Evolutionary conservation across 1,140 invertebrate genomes (phyloP).

Genomic region (Zaprionus africanus): DNA sequence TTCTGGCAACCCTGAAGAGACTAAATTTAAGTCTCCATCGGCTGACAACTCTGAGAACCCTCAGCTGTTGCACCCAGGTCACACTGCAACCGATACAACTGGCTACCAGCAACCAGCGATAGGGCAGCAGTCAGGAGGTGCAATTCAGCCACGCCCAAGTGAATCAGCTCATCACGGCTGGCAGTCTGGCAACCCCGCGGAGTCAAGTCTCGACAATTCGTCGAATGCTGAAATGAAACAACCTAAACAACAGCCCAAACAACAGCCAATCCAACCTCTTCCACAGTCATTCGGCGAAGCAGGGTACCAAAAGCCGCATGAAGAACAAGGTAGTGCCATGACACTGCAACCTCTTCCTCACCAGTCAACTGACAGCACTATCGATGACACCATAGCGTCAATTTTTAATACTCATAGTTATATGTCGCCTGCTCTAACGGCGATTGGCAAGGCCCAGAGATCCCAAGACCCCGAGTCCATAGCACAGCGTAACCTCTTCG

Average conservation of each 20-base stretch:
- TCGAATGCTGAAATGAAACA: not conserved
- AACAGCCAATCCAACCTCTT: not conserved
- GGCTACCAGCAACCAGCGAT: not conserved
- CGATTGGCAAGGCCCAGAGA: not conserved
- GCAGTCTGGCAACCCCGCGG: not conserved
- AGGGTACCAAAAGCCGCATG: not conserved
- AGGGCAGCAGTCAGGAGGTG: not conserved
- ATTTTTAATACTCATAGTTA: slow-evolving; percentile 57
- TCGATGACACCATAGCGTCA: slow-evolving; percentile 30
- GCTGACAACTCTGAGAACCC: not conserved
- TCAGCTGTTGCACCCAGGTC: not conserved
- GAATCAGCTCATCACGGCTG: not conserved
- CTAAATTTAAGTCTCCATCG: not conserved
- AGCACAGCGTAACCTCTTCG: slow-evolving; percentile 46
- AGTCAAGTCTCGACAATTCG: not conserved
- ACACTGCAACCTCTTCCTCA: slow-evolving; percentile 27
- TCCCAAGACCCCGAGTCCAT: slow-evolving; percentile 43
- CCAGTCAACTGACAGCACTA: not conserved
- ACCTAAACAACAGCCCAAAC: not conserved
- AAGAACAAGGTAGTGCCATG: not conserved
- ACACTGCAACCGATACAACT: not conserved
- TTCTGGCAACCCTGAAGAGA: not conserved
- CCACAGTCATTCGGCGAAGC: not conserved
- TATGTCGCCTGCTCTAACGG: slow-evolving; percentile 15
- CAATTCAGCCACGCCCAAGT: slow-evolving; percentile 4